Evolutionary conservation across 64 coral and sea anemone species (phyloP), one percentile per base, ranked within the genome.

Genomic region (Stichodactyla helianthus): DNA sequence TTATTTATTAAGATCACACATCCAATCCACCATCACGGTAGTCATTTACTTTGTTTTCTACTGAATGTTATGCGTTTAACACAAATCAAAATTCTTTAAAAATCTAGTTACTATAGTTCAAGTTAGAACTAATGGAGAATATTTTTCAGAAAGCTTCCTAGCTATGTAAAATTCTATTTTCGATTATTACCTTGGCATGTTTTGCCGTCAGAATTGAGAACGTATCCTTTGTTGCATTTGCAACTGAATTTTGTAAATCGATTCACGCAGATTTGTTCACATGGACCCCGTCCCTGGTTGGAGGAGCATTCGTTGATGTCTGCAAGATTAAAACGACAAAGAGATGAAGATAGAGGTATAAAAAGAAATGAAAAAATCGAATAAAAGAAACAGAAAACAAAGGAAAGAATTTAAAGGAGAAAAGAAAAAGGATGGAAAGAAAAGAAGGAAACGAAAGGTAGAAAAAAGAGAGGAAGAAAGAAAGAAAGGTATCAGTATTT

Each of bases 221-320:
- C 12, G 54, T 82, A 85, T 3, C 92, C 92, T 22, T 83, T 84
- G 55, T 53, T 77, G 27, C 92, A 93, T 22, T 71, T 54, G 62
- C 92, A 93, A 20, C 52, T 77, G 92, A 86, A 89, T 74, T 79
- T 85, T 13, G 86, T 82, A 0, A 86, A 56, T 19, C 14, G 70
- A 51, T 93, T 93, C n/a, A 89, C 77, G 53, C 92, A 93, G 23
- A 77, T 82, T 11, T 91, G 90, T 71, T 93, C 83, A 20, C 87
- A 89, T 82, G 86, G 74, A 52, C 92, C 87, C 25, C 87, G 74
- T 23, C 87, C 87, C 55, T 93, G 87, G 54, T 89, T 80, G 3
- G 53, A 14, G 5, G 51, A n/a, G 77, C 92, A 93, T 83, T 93
- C 92, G 50, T 93, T 80, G 26, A 83, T 83, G 50, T 93, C 92